Conservation (phyloP, 2,113 vertebrate genomes). For the Centrocercus urophasianus region DNA sequence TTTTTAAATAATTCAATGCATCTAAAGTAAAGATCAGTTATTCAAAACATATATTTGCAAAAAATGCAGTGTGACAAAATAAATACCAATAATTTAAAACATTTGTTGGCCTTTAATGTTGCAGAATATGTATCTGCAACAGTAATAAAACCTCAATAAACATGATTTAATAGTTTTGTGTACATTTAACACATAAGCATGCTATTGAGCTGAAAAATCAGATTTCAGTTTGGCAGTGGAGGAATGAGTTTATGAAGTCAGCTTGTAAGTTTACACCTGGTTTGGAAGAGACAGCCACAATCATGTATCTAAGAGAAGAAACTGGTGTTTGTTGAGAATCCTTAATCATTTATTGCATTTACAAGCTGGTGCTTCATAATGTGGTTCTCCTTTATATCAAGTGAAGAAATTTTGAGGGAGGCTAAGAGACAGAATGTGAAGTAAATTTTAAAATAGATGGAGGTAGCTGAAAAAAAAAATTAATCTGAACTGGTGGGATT, state of each 20-base stretch:
- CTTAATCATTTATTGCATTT: not conserved
- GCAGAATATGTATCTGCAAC: conserved; percentile 3
- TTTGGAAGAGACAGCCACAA: not conserved
- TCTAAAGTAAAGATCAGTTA: conserved; percentile 50
- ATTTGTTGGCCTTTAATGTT: conserved; percentile 51
- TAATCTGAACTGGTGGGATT: not conserved
- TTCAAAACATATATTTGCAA: conserved; percentile 29
- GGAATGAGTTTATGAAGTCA: not conserved
- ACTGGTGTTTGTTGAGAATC: not conserved
- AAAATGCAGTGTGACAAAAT: conserved; percentile 34
- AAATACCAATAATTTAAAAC: conserved; percentile 54
- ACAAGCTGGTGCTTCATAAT: not conserved
- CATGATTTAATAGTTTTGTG: not conserved
- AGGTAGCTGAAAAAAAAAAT: not conserved
- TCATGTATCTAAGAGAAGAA: not conserved
- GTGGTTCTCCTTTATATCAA: not conserved
- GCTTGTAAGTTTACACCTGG: not conserved
- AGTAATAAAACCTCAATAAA: conserved; percentile 8
- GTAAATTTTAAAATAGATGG: not conserved
- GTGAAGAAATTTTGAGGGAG: not conserved
- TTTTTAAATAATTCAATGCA: conserved; percentile 57
- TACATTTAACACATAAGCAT: not conserved
- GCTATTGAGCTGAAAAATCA: not conserved
- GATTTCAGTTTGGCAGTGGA: not conserved
- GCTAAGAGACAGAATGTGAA: not conserved